These are phyloP conservation scores for Syndactyla subalaris DNA, from an alignment of 2,797 vertebrate genomes.

Conservation along the genomic window DNA sequence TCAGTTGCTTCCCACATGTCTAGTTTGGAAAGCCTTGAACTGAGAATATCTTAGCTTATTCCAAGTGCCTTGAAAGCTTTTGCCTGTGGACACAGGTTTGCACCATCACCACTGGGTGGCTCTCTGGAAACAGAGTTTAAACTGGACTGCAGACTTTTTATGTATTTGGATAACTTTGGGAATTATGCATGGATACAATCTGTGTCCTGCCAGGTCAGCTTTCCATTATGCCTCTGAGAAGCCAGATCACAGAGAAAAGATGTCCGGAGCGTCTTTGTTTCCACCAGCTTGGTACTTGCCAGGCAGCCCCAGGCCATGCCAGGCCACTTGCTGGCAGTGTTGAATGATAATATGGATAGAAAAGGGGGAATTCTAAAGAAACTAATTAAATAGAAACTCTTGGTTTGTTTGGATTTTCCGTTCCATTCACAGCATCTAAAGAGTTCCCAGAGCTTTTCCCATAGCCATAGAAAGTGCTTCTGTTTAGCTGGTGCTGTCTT, in stretches of 20 bases:
- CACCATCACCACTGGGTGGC: not conserved
- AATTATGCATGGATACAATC: not conserved
- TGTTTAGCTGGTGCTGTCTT: not conserved
- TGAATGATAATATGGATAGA: not conserved
- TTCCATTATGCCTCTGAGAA: not conserved
- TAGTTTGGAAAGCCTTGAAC: not conserved
- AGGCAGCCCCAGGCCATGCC: not conserved
- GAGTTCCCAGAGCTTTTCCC: not conserved
- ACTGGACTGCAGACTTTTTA: not conserved
- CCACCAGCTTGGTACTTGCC: not conserved
- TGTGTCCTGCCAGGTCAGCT: not conserved
- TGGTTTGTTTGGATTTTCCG: not conserved
- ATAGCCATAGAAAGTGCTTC: not conserved
- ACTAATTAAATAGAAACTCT: not conserved
- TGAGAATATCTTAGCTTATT: not conserved
- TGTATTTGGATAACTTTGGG: not conserved
- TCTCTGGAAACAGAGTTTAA: not conserved
- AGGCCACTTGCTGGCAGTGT: not conserved
- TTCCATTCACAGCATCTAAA: not conserved
- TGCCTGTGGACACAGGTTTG: rapidly evolving
- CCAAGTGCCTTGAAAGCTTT: not conserved
- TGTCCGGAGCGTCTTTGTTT: not conserved
- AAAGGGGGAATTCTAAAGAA: not conserved
- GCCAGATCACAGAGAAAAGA: not conserved
- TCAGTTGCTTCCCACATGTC: rapidly evolving